These are phyloP conservation scores for Tricholaema leucomelas DNA, from an alignment of 2,113 vertebrate genomes.

Conservation along the genomic window DNA sequence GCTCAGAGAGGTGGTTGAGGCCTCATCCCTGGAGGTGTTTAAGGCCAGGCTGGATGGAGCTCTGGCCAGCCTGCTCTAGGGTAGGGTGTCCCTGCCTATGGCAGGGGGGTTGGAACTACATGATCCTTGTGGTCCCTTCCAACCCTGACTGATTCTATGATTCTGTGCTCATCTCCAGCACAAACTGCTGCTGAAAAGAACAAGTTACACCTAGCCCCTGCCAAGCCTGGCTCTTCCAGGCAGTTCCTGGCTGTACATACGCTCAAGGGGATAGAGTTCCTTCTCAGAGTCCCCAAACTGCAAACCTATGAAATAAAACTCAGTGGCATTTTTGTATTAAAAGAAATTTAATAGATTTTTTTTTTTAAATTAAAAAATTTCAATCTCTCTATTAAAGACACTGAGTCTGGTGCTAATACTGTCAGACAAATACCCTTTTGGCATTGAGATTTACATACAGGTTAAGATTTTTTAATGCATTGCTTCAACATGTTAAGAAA, in stretches of 20 bases:
- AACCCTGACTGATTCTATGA: too few relatives aligned
- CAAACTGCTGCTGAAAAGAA: rapidly evolving
- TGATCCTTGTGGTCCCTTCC: too few relatives aligned
- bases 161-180: too few relatives aligned
- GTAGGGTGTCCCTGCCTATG: too few relatives aligned
- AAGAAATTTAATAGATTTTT: conserved; percentile 80
- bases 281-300: too few relatives aligned
- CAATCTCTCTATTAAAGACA: conserved; percentile 64
- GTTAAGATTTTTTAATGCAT: conserved; percentile 28
- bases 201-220: rapidly evolving
- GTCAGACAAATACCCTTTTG: conserved; percentile 72
- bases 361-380: conserved; percentile 81
- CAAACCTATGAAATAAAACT: not conserved
- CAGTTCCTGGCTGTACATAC: rapidly evolving
- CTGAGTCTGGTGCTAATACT: conserved; percentile 73
- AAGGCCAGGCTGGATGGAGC: too few relatives aligned
- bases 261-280: not conserved
- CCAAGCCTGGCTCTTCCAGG: rapidly evolving
- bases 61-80: too few relatives aligned
- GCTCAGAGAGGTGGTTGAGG: too few relatives aligned
- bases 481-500: conserved; percentile 53
- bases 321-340: conserved; percentile 63
- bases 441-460: conserved; percentile 46
- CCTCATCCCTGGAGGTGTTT: too few relatives aligned
- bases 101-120: too few relatives aligned